Conservation (phyloP, 2,113 vertebrate species). For the Tachycineta bicolor region DNA sequence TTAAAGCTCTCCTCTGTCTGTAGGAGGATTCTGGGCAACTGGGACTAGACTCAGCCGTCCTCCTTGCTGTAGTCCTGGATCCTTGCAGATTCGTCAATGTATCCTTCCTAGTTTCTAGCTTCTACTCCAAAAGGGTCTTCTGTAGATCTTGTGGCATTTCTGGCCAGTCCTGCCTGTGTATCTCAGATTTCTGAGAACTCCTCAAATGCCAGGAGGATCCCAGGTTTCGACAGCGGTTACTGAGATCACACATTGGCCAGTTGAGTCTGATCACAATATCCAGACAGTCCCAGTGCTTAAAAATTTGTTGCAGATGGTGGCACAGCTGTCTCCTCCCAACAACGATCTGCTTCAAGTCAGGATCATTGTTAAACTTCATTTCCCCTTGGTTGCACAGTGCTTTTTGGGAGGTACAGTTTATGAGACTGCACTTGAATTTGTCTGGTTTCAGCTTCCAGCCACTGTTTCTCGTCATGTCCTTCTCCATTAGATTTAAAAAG, state of each 20-base stretch:
- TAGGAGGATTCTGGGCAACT: not conserved
- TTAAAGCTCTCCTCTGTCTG: not conserved
- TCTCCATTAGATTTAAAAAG: constrained; percentile 15
- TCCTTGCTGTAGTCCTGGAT: not conserved
- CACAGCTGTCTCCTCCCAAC: not conserved
- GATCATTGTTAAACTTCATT: not conserved
- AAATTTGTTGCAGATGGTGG: not conserved
- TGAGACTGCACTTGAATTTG: not conserved
- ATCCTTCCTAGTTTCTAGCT: not conserved
- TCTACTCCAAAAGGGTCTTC: not conserved
- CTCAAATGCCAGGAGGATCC: not conserved
- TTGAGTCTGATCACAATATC: not conserved
- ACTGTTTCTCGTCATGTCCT: not conserved
- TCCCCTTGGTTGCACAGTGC: not conserved
- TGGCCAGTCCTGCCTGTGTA: not conserved
- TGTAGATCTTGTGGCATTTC: not conserved
- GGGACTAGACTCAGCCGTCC: not conserved
- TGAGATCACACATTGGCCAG: not conserved
- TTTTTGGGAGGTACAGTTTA: not conserved
- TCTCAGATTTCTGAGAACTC: not conserved
- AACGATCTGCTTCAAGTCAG: not conserved
- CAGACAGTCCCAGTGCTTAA: not conserved
- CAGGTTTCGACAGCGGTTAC: not conserved
- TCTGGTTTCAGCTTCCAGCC: not conserved
- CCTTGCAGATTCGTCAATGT: not conserved